Conservation (phyloP, 2,113 vertebrate species). For the Platichthys flesus region DNA sequence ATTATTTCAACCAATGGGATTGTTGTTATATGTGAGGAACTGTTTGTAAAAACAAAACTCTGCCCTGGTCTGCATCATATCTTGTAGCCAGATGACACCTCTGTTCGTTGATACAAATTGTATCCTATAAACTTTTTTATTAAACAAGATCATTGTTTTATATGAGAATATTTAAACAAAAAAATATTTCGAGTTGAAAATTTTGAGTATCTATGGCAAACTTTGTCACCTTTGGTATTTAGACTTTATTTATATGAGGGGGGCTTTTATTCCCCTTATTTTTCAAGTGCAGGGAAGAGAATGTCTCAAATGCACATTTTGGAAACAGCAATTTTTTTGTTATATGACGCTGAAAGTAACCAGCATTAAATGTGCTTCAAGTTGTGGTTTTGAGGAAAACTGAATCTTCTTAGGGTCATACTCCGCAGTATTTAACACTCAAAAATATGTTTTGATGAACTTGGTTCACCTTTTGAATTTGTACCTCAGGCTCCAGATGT, state of each 20-base stretch:
- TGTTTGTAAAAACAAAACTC: slow-evolving; percentile 37
- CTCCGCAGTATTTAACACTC: background rate
- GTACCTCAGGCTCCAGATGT: too few species aligned
- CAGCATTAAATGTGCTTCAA: background rate
- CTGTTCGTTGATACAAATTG: slow-evolving; percentile 99
- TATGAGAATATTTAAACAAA: slow-evolving; percentile 77
- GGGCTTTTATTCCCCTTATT: slow-evolving; percentile 1
- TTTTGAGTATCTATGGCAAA: slow-evolving; percentile 56
- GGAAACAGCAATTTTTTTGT: background rate
- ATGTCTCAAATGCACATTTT: too few species aligned
- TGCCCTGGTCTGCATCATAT: slow-evolving; percentile 21
- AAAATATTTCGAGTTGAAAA: slow-evolving; percentile 54
- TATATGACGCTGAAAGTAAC: background rate
- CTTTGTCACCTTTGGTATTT: slow-evolving; percentile 33
- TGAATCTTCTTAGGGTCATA: background rate
- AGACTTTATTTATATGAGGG: slow-evolving; percentile 42
- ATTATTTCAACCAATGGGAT: slow-evolving; percentile 29
- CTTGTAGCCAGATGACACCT: slow-evolving; percentile 86
- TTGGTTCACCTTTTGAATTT: too few species aligned
- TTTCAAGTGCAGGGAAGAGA: too few species aligned
- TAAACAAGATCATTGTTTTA: slow-evolving; percentile 85
- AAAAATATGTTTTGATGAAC: too few species aligned
- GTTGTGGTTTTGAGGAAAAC: slow-evolving; percentile 8
- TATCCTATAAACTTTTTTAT: slow-evolving; percentile 86
- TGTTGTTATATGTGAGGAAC: slow-evolving; percentile 21